Base-by-base conservation (phyloP, 30 jellyfish, hydroid and myxozoan genomes). In the Mastigias papua region DNA sequence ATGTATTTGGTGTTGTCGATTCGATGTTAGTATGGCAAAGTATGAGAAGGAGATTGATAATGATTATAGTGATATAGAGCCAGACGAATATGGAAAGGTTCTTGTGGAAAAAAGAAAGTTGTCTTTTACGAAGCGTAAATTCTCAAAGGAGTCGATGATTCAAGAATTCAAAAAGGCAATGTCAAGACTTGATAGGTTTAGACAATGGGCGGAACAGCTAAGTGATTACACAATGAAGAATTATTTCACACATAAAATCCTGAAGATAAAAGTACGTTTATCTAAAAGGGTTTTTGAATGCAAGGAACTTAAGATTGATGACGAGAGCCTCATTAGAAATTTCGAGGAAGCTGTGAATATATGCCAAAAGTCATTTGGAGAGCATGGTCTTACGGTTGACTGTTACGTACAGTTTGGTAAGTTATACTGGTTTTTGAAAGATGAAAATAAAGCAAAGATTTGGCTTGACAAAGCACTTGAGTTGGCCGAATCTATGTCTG, bases 1-100 rank as follows among this genome's bases (percentile, higher is more conserved):
- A 49, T 28, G n/a, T 7, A 75, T 75, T 22, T 57, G 86, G 73
- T 75, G 86, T 46, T 48, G 70, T 42, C 58, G 73, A 21, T 75
- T 16, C n/a, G 86, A 75, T 25, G 70, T 48, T 13, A 17, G 30
- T 16, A 58, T 75, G 48, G 29, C 48, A 46, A 23, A 48, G 16
- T 49, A 1, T 11, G 60, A 5, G 46, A 30, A 75, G 22, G 16
- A 0, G 27, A 31, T 29, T 20, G 58, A 29, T 26, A 26, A 20
- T 31, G 0, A 34, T 0, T 48, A 0, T 0, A 48, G 30, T 7
- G 80, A 29, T 0, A 0, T 9, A 0, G 46, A 65, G 50, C 22
- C 58, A 0, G 80, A 69, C 61, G 80, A 0, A 9, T 69, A 27
- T 31, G 80, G 80, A 16, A 37, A 42, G 0, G 61, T 42, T 27